Base-by-base conservation (phyloP, 2,888 invertebrate species). In the Trachelus troglodyta region DNA sequence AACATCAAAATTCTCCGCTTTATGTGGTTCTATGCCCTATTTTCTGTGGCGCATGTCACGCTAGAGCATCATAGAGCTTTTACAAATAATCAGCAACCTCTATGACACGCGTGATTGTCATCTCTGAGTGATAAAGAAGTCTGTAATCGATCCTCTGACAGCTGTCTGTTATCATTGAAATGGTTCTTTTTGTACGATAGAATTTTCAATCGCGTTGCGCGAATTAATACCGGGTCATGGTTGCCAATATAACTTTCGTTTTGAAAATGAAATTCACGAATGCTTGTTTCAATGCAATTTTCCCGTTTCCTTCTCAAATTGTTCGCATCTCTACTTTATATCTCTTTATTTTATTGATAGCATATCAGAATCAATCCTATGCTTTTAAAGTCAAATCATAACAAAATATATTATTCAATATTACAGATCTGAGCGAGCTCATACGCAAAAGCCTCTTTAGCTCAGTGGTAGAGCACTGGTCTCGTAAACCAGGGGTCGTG, bases 401-500 rank as follows among this genome's bases (percentile, higher is more conserved):
- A 37, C 12, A 40, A 40, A 40, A 15, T 40, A 1, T 40, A 15
- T 40, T 15, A 15, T 40, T 40, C 12, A 69, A 11, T 12, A 6
- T 69, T 4, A 15, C 0, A 30, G 0, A 12, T 33, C 12, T 0
- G 15, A 34, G 1, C 34, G 75, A 80, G 80, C 0, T 0, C 0
- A 40, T 15, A 4, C 40, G 40, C 40, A 40, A 0, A 2, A 2
- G 95, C 95, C 95, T 95, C 94, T 94, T 95, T 95, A 95, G 95
- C 95, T 95, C 95, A 95, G 95, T 95, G 95, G 95, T 93, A 95
- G 95, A 95, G 95, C 95, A 95, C 95, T 95, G 95, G 95, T 95
- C 95, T 95, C 95, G 95, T 95, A 95, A 95, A 95, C 95, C 95
- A 95, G 95, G 95, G 95, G 95, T 95, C 95, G 95, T 95, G 95